Percentiles rank a stretch among this genome's conserved stretches.
These are phyloP conservation scores for Chloebia gouldiae DNA, from an alignment of 2,113 vertebrate genomes.

Conservation along the genomic window DNA sequence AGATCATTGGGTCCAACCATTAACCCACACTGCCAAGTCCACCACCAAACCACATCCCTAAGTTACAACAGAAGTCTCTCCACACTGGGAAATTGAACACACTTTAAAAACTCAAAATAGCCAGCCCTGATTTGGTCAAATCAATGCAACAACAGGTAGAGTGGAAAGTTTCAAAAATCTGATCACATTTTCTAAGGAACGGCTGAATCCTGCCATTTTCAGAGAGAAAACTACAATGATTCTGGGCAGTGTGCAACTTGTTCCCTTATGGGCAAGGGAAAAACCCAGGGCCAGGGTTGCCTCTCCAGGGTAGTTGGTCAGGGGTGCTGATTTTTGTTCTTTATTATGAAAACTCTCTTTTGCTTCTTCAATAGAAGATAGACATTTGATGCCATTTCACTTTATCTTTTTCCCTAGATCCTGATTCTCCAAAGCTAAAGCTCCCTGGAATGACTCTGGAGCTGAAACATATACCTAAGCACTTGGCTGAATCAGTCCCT, in stretches of 20 bases:
- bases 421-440: not conserved
- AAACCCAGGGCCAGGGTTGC: not conserved
- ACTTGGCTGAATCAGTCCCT: slow-evolving; percentile 3
- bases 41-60: not conserved
- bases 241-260: not conserved
- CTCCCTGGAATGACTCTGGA: not conserved
- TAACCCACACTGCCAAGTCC: not conserved
- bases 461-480: not conserved
- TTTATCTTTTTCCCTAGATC: not conserved
- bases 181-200: not conserved
- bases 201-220: not conserved
- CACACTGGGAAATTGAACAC: not conserved
- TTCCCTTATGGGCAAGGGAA: not conserved
- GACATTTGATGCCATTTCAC: not conserved
- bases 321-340: not conserved
- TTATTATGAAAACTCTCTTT: not conserved
- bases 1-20: too few relatives aligned
- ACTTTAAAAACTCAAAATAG: not conserved
- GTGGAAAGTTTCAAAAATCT: not conserved
- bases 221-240: not conserved
- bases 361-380: not conserved
- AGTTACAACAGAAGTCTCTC: not conserved
- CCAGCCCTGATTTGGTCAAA: not conserved
- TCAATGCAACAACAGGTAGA: not conserved
- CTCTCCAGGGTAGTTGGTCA: not conserved